Base-by-base conservation (phyloP, 2,888 invertebrate species). In the Orchesella flavescens region DNA sequence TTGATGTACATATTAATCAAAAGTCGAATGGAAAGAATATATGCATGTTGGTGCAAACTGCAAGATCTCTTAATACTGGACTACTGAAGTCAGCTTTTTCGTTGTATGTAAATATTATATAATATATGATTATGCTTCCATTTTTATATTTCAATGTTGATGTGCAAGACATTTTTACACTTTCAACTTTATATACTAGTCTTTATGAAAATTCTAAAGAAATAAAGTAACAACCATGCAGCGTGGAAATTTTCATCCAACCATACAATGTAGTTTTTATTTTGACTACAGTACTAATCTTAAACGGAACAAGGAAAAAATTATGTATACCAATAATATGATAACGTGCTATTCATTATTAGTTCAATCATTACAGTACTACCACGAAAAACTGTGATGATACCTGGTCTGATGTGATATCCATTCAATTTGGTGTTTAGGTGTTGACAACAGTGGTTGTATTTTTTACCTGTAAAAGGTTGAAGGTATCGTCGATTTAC, bases 251-350 rank as follows among this genome's bases (percentile, higher is more conserved):
- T 74, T 78, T 83, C 83, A 83, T 83, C 83, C 83, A 83, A 83
- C 83, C 83, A 83, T 83, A 83, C 83, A 83, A 81, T 63, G 59
- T 76, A 68, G 44, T 78, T 82, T 79, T 63, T 75, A 77, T 69
- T 23, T 55, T 66, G 66, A 71, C 73, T 74, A 74, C 49, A 17
- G 24, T n/a, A 34, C 57, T 75, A 63, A 63, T 46, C 49, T 75
- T 75, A 49, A 73, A 75, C 24, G 23, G 59, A 63, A 75, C 34
- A 75, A 24, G 24, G 74, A 65, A 24, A 63, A 63, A 44, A 72
- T 57, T 57, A 57, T 46, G n/a, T 61, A 12, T 55, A 71, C 12
- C 66, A 68, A 46, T 68, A 68, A 68, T 13, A 44, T 57, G 21
- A 17, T 63, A 17, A 63, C 17, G 15, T 63, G 24, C 24, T n/a